A percentile compares a stretch with the other conserved stretches of the same genome.
Conservation (phyloP, 2,113 vertebrate genomes). For the Panthera uncia region DNA sequence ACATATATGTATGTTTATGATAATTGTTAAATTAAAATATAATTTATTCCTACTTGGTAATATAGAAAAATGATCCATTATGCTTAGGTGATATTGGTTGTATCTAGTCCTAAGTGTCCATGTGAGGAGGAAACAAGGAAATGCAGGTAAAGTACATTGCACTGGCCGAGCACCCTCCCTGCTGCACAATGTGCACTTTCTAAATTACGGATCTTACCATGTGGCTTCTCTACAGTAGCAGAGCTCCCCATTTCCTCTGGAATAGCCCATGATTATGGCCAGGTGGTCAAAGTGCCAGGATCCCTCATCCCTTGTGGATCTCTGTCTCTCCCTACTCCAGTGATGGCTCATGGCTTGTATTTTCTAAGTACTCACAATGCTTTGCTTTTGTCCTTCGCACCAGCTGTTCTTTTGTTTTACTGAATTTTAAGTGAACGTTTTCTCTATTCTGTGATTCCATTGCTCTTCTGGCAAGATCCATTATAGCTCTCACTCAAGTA, state of each 20-base stretch:
- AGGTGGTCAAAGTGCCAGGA: not conserved
- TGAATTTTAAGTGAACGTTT: not conserved
- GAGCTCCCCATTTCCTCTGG: not conserved
- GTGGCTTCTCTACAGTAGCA: not conserved
- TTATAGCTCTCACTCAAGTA: not conserved
- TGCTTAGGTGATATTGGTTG: not conserved
- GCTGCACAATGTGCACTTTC: not conserved
- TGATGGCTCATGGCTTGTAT: too few species aligned
- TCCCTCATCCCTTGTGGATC: too few species aligned
- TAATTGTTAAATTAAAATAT: not conserved
- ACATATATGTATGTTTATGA: not conserved
- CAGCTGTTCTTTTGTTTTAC: not conserved
- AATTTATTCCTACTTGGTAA: not conserved
- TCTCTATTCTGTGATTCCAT: not conserved
- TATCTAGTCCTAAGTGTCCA: too few species aligned
- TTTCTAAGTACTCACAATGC: not conserved
- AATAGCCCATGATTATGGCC: not conserved
- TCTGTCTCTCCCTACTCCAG: not conserved
- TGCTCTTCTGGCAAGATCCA: too few species aligned
- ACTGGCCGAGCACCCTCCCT: not conserved
- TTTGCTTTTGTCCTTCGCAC: not conserved
- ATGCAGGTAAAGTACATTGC: not conserved
- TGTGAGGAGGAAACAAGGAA: not conserved
- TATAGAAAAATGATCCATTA: not conserved
- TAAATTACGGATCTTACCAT: not conserved